Percentiles rank a stretch among this genome's conserved stretches.
These are phyloP conservation scores for Buathra laborator DNA, from an alignment of 2,888 invertebrate genomes.

Conservation along the genomic window DNA sequence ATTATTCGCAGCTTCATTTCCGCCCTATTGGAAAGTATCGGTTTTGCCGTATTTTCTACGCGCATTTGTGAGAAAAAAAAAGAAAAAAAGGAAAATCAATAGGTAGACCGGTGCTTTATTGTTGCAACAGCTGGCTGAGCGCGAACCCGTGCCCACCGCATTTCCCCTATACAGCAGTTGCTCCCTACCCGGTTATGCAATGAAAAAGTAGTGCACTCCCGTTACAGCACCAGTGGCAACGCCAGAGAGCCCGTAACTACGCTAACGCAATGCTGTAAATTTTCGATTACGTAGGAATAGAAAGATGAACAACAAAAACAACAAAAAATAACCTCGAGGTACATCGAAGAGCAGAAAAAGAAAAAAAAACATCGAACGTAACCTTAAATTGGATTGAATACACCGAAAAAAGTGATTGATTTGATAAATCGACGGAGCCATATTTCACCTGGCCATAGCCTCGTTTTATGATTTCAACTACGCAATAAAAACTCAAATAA, in stretches of 20 bases:
- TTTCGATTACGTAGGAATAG: conserved; percentile 66
- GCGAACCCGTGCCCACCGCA: conserved; percentile 27
- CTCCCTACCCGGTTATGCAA: conserved; percentile 59
- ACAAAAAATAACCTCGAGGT: conserved; percentile 30
- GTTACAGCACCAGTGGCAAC: conserved; percentile 57
- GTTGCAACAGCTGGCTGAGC: conserved; percentile 68
- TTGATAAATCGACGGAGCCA: too few relatives aligned
- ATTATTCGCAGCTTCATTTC: conserved; percentile 51
- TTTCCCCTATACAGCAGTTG: conserved; percentile 50
- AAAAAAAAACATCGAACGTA: conserved; percentile 42
- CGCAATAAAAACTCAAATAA: too few relatives aligned
- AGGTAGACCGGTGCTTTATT: conserved; percentile 66
- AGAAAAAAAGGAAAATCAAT: conserved; percentile 63
- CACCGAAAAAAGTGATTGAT: too few relatives aligned
- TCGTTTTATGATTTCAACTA: too few relatives aligned
- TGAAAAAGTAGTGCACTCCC: conserved; percentile 63
- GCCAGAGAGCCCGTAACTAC: conserved; percentile 27
- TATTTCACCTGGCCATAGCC: too few relatives aligned
- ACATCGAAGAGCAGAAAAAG: not conserved
- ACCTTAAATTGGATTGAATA: conserved; percentile 66
- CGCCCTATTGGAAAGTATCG: conserved; percentile 58
- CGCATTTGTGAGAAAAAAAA: conserved; percentile 57
- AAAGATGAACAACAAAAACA: conserved; percentile 52
- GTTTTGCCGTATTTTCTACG: conserved; percentile 57
- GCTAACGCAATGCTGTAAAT: conserved; percentile 60